These are phyloP conservation scores for Phataginus tricuspis DNA, from an alignment of 2,797 vertebrate species.

Conservation along the genomic window DNA sequence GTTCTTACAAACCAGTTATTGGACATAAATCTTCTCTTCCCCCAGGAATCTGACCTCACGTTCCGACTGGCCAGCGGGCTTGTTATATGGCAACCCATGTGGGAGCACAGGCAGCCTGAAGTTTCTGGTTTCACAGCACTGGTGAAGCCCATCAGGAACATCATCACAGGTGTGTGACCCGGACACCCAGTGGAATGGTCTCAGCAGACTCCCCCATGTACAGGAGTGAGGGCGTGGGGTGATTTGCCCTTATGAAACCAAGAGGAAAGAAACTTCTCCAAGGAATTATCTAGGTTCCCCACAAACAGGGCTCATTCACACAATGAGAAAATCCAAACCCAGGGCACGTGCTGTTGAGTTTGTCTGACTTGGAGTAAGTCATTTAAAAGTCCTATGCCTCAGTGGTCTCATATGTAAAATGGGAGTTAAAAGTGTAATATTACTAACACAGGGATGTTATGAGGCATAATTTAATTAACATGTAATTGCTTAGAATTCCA, in stretches of 20 bases:
- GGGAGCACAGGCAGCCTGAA: constrained; percentile 98
- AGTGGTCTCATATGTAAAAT: constrained; percentile 19
- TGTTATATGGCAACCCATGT: constrained; percentile 99
- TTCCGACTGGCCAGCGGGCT: constrained; percentile 98
- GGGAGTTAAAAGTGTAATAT: background rate
- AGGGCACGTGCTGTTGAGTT: background rate
- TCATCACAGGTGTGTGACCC: constrained; percentile 92
- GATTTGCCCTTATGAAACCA: background rate
- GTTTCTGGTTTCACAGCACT: constrained; percentile 95
- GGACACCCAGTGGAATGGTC: background rate
- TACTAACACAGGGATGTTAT: background rate
- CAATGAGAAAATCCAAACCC: background rate
- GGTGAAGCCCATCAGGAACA: constrained; percentile 96
- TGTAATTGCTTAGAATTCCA: background rate
- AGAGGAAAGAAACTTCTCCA: background rate
- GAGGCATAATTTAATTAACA: background rate
- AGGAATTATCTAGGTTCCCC: background rate
- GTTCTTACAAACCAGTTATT: background rate
- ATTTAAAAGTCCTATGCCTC: background rate
- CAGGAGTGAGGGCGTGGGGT: background rate
- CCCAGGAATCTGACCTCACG: constrained; percentile 97
- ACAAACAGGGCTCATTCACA: background rate
- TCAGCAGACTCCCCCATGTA: background rate
- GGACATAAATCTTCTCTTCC: constrained; percentile 19
- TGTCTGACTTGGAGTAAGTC: background rate